These are phyloP conservation scores for Prionace glauca DNA, from an alignment of 2,797 vertebrate species.

Conservation along the genomic window DNA sequence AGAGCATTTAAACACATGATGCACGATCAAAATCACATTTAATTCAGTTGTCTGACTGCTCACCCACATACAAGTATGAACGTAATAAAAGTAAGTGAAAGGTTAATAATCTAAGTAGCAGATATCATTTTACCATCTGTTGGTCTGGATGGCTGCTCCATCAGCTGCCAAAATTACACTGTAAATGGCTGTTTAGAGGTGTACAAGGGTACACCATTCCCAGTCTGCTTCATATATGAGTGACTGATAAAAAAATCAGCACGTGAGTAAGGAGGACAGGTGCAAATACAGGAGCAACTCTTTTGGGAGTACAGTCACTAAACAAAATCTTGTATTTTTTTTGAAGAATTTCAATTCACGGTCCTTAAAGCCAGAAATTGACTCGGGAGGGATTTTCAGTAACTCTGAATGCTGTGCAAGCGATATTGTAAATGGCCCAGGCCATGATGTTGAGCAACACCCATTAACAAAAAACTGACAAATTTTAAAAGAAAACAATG, in stretches of 20 bases:
- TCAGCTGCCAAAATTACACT: neutral
- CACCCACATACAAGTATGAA: neutral
- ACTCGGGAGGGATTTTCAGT: neutral
- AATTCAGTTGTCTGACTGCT: neutral
- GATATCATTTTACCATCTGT: conserved; percentile 21
- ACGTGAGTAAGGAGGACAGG: neutral
- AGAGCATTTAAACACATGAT: neutral
- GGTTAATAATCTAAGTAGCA: conserved; percentile 15
- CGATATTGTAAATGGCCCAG: neutral
- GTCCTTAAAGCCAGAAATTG: neutral
- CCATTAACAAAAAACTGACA: neutral
- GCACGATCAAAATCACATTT: neutral
- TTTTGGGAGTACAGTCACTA: neutral
- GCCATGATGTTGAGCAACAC: neutral
- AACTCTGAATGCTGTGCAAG: neutral
- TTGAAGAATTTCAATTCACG: neutral
- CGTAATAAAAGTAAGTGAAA: conserved; percentile 8
- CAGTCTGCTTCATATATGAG: neutral
- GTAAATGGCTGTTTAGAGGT: neutral
- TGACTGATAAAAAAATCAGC: neutral
- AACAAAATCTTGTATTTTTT: neutral
- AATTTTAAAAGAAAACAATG: conserved; percentile 32
- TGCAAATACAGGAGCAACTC: neutral
- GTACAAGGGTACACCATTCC: neutral
- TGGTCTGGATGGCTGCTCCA: neutral